Evolutionary conservation across 1,140 invertebrate species (phyloP).

Genomic region (Leptonema lineaticorne): DNA sequence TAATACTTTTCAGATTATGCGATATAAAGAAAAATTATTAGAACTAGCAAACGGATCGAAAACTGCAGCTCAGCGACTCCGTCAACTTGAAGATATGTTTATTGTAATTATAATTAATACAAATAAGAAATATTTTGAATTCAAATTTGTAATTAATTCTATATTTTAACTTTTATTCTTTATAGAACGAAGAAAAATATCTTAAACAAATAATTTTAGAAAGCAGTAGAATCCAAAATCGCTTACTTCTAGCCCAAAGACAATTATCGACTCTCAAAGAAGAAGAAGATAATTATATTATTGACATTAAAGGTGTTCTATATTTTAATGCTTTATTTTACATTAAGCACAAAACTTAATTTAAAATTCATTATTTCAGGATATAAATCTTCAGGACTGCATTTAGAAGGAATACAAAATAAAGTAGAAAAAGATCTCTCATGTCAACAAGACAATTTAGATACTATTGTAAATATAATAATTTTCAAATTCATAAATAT

Average conservation of each 20-base stretch:
- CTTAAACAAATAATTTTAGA: constrained; percentile 48
- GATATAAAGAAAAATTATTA: constrained; percentile 49
- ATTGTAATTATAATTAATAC: constrained; percentile 45
- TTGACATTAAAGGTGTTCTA: constrained; percentile 8
- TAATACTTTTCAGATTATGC: constrained; percentile 45
- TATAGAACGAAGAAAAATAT: constrained; percentile 53
- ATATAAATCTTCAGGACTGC: constrained; percentile 50
- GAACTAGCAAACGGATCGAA: constrained; percentile 52
- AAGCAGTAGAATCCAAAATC: constrained; percentile 52
- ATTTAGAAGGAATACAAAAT: constrained; percentile 49
- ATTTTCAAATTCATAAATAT: neutral
- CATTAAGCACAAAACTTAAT: neutral
- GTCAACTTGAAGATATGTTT: constrained; percentile 52
- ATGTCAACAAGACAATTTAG: constrained; percentile 50
- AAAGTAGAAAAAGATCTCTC: constrained; percentile 47
- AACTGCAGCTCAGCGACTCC: constrained; percentile 51
- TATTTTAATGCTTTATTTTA: neutral
- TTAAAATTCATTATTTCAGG: constrained; percentile 44
- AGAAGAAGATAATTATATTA: constrained; percentile 44
- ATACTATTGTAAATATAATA: constrained; percentile 46
- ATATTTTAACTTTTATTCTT: constrained; percentile 2
- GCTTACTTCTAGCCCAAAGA: constrained; percentile 52
- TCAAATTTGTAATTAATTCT: neutral
- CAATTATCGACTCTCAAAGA: constrained; percentile 50
- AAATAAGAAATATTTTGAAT: neutral